Evolutionary conservation across 2,797 vertebrate genomes (phyloP).

Genomic region (Anabas testudineus): DNA sequence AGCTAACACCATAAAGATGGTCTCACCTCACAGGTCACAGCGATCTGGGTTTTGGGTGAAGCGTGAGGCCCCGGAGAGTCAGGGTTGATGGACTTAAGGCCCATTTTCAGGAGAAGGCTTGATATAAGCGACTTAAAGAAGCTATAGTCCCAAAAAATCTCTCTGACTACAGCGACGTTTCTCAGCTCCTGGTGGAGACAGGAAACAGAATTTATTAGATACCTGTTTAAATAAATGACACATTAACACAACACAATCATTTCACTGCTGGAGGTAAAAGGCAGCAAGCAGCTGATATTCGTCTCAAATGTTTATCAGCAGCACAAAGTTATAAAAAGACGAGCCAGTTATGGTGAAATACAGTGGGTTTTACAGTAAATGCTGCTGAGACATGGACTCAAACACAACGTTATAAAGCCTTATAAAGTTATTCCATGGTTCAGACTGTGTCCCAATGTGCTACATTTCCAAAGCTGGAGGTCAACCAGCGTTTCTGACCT

Average conservation of each 20-base stretch:
- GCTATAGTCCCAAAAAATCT: slow-evolving; percentile 73
- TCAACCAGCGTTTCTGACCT: slow-evolving; percentile 83
- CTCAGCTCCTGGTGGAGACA: slow-evolving; percentile 73
- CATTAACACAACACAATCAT: no score
- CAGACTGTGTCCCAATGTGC: no score
- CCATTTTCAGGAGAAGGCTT: slow-evolving; percentile 70
- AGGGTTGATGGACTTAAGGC: slow-evolving; percentile 39
- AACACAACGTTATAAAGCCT: no score
- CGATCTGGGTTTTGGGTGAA: slow-evolving; percentile 75
- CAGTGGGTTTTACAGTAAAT: background rate
- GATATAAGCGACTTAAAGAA: slow-evolving; percentile 77
- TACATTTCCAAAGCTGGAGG: no score
- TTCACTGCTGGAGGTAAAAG: background rate
- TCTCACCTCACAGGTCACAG: slow-evolving; percentile 85
- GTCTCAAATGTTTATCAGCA: background rate
- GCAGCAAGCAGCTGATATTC: background rate
- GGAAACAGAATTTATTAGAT: background rate
- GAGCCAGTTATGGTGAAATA: background rate
- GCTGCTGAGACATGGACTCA: background rate
- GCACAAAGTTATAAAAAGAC: background rate
- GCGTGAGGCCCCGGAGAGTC: slow-evolving; percentile 45
- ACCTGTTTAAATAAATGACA: no score
- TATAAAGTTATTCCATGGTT: background rate
- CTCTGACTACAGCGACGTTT: slow-evolving; percentile 42
- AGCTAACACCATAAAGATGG: no score